Conservation (phyloP, 1,140 invertebrate genomes). For the Papilio polyxenes region DNA sequence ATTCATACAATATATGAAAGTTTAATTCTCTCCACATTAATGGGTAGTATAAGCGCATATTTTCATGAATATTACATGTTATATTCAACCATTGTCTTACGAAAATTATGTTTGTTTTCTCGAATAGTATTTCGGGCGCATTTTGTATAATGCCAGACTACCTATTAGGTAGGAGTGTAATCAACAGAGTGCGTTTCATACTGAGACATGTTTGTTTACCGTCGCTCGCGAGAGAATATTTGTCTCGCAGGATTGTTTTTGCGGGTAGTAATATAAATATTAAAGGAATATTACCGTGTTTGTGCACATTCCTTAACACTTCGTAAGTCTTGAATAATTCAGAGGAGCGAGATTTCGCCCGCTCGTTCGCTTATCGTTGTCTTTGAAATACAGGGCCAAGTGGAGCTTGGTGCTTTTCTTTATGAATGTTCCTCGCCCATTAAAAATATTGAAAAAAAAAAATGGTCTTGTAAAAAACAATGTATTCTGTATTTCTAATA, state of each 20-base stretch:
- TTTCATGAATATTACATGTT: constrained; percentile 35
- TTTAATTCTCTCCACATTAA: constrained; percentile 26
- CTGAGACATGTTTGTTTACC: constrained; percentile 53
- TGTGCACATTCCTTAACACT: constrained; percentile 69
- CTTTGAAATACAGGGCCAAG: constrained; percentile 42
- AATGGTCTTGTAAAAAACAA: neutral
- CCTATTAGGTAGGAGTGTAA: constrained; percentile 46
- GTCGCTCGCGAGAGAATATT: constrained; percentile 58
- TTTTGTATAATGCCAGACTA: constrained; percentile 34
- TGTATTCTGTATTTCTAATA: neutral
- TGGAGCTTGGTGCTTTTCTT: constrained; percentile 28
- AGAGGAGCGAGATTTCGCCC: constrained; percentile 51
- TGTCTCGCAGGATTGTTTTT: constrained; percentile 61
- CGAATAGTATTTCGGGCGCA: constrained; percentile 33
- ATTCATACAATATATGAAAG: constrained; percentile 29
- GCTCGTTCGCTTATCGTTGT: constrained; percentile 39
- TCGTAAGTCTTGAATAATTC: constrained; percentile 71
- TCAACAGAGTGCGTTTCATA: constrained; percentile 54
- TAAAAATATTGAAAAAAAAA: neutral
- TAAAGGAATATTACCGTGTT: constrained; percentile 71
- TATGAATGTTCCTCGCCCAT: constrained; percentile 1
- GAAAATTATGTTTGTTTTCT: constrained; percentile 38
- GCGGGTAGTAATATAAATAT: constrained; percentile 72
- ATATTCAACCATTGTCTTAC: constrained; percentile 33
- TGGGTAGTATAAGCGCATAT: constrained; percentile 13